These are phyloP conservation scores for Pyrgilauda ruficollis DNA, from an alignment of 2,113 vertebrate genomes.

Conservation along the genomic window DNA sequence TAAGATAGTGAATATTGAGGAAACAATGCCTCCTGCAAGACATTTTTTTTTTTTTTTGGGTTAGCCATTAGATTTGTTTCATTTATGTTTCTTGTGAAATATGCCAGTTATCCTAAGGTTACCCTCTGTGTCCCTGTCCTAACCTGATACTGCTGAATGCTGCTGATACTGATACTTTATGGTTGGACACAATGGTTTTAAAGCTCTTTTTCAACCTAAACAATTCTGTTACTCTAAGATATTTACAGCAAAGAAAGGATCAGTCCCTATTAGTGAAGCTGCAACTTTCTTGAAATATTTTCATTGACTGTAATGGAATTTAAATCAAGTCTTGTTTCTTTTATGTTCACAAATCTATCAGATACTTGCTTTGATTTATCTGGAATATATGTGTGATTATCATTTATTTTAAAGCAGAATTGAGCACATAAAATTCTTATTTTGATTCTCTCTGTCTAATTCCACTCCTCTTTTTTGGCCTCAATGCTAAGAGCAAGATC, in stretches of 20 bases:
- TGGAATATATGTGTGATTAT: neutral
- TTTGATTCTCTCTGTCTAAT: neutral
- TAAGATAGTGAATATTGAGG: conserved; percentile 64
- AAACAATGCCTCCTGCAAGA: conserved; percentile 61
- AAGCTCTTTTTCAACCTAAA: neutral
- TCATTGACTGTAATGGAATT: neutral
- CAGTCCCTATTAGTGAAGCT: neutral
- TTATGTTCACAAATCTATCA: neutral
- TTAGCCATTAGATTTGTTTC: neutral
- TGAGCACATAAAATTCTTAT: neutral
- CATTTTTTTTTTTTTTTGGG: conserved; percentile 70
- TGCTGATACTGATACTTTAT: neutral
- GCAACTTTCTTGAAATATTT: neutral
- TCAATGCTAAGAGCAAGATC: neutral
- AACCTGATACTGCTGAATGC: neutral
- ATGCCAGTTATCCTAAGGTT: neutral
- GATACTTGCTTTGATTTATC: neutral
- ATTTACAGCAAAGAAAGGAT: neutral
- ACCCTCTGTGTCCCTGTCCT: neutral
- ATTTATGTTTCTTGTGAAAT: neutral
- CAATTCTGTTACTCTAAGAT: neutral
- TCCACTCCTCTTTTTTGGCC: neutral
- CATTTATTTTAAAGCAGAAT: neutral
- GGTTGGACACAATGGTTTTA: neutral
- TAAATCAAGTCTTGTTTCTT: neutral